Evolutionary conservation across 1,140 invertebrate genomes (phyloP).

Genomic region (Liolophura sinensis): DNA sequence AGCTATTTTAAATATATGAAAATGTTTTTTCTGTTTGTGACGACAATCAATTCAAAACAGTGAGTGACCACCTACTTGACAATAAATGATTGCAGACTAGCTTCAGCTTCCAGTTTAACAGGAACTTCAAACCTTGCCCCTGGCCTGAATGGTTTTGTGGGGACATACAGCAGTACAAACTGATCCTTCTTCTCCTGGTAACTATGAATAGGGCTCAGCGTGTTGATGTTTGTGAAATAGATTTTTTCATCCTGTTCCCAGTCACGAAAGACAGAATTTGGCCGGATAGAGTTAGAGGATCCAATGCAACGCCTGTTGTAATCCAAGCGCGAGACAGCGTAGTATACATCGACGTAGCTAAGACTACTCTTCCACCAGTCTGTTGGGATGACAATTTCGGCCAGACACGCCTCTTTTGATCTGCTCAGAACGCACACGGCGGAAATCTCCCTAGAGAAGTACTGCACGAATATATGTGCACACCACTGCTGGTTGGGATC

Average conservation of each 20-base stretch:
- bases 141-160: slow-evolving; percentile 25
- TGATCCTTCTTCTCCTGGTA: slow-evolving; percentile 33
- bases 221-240: slow-evolving; percentile 25
- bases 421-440: slow-evolving; percentile 34
- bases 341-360: slow-evolving; percentile 28
- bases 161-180: slow-evolving; percentile 35
- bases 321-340: slow-evolving; percentile 36
- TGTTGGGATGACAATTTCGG: slow-evolving; percentile 29
- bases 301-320: slow-evolving; percentile 42
- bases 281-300: slow-evolving; percentile 40
- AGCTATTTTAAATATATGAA: too few species aligned
- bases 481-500: slow-evolving; percentile 29
- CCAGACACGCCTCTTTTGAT: slow-evolving; percentile 36
- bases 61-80: slow-evolving; percentile 70
- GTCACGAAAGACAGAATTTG: slow-evolving; percentile 23
- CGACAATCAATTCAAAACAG: not conserved
- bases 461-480: slow-evolving; percentile 36
- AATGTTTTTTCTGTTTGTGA: too few species aligned
- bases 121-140: slow-evolving; percentile 38
- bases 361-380: slow-evolving; percentile 31
- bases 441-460: slow-evolving; percentile 29
- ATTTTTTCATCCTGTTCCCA: slow-evolving; percentile 23
- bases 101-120: slow-evolving; percentile 35
- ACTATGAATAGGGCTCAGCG: slow-evolving; percentile 18
- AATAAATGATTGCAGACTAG: slow-evolving; percentile 69